Base-by-base conservation (phyloP, 2,888 invertebrate species). In the Ceriagrion tenellum region DNA sequence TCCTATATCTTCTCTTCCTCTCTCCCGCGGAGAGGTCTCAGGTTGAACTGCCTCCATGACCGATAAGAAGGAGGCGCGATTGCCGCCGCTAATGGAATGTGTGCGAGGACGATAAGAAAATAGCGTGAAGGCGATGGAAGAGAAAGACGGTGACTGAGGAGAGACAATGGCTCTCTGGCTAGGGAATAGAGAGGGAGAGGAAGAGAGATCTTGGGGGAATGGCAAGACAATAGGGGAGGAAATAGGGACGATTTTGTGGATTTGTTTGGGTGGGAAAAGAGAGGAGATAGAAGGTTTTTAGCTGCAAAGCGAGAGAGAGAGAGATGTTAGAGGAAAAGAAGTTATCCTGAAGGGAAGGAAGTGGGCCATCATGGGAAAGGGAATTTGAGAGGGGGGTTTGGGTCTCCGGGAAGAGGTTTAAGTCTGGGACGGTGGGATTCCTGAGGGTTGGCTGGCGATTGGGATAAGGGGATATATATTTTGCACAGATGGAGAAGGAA, bases 21-120 rank as follows among this genome's bases (percentile, higher is more conserved):
- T 35, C 30, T 90, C 30, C 12, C 56, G 30, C 23, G 63, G 81
- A 30, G 30, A 35, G 35, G 81, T 35, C 35, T 81, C 35, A 13
- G 81, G 59, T 56, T 35, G 35, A 89, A 89, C 12, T n/a, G 81
- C 81, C 30, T 30, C 35, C 18, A 81, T 81, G 81, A 81, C 30
- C 81, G 81, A 81, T 89, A 91, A 69, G 40, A 69, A 59, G 91
- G 63, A 59, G 91, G 63, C 40, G 40, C 30, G 59, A 40, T 91
- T 63, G 40, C 63, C 35, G 23, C 35, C 16, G 81, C 35, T 81
- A 81, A 81, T 81, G 81, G 81, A 81, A 81, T 81, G 81, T 35
- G 81, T 81, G 81, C 40, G 40, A 69, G 63, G 91, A 35, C 56
- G 63, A 40, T 40, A 91, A 91, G 40, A 47, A 20, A 63, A 63